Conservation (phyloP, 2,113 vertebrate species). For the Psittacara wagleri region DNA sequence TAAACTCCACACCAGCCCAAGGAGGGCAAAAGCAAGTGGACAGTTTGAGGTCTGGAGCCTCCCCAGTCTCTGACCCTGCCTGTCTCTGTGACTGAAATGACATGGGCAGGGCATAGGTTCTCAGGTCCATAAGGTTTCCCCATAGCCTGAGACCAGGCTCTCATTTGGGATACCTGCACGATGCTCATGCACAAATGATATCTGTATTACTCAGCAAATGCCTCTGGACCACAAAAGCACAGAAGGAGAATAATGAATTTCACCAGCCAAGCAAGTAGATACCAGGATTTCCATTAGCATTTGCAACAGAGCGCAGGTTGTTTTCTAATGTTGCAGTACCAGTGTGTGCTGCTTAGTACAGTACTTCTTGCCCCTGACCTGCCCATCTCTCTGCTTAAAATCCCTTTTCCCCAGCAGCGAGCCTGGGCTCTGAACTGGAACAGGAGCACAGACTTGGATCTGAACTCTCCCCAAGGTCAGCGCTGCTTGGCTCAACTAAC, state of each 20-base stretch:
- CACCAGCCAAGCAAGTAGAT: neutral
- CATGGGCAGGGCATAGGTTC: neutral
- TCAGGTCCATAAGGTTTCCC: neutral
- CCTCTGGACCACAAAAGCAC: neutral
- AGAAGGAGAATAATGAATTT: neutral
- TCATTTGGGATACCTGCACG: neutral
- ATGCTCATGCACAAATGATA: neutral
- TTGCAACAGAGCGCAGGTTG: neutral
- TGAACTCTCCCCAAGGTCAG: neutral
- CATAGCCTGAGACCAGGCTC: neutral
- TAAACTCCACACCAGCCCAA: neutral
- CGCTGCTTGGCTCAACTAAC: neutral
- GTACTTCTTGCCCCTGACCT: neutral
- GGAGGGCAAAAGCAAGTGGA: neutral
- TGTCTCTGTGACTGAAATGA: neutral
- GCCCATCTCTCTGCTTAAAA: neutral
- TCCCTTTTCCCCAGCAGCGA: neutral
- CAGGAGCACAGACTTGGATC: neutral
- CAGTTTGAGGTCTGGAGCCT: neutral
- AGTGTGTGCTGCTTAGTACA: neutral
- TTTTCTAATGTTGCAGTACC: neutral
- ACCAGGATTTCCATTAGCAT: neutral
- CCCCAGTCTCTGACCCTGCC: neutral
- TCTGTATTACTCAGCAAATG: neutral
- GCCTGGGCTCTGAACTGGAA: neutral